Conservation (phyloP, 92 coral and sea anemone genomes). For the Muricea muricata region DNA sequence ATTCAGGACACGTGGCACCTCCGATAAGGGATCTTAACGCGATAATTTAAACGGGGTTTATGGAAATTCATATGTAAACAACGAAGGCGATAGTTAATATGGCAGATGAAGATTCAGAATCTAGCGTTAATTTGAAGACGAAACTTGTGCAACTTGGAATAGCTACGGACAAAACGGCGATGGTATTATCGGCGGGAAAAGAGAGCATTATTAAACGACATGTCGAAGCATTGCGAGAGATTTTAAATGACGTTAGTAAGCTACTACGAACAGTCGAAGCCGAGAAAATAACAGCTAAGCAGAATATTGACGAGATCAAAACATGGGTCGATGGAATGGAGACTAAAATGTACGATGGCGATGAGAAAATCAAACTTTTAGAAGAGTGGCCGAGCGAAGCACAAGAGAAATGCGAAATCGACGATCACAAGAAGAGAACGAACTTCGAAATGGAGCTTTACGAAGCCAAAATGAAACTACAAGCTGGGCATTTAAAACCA, state of each 20-base stretch:
- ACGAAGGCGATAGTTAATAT: no score
- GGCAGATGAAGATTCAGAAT: no score
- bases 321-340: not conserved
- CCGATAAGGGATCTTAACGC: no score
- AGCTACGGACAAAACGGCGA: not conserved
- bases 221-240: slow-evolving; percentile 6
- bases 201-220: not conserved
- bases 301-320: not conserved
- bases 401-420: not conserved
- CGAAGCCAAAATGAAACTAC: slow-evolving; percentile 39
- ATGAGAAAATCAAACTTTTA: not conserved
- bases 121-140: not conserved
- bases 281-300: slow-evolving; percentile 15
- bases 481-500: not conserved
- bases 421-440: not conserved
- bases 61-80: no score
- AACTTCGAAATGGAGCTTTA: slow-evolving; percentile 24
- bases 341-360: not conserved
- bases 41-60: no score
- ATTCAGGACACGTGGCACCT: no score
- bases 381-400: slow-evolving; percentile 3
- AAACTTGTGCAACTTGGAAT: not conserved
- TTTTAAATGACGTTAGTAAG: not conserved
- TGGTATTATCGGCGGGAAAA: not conserved
- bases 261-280: slow-evolving; percentile 13